Conservation (phyloP, 2,113 vertebrate genomes). For the Corydoras sp. region DNA sequence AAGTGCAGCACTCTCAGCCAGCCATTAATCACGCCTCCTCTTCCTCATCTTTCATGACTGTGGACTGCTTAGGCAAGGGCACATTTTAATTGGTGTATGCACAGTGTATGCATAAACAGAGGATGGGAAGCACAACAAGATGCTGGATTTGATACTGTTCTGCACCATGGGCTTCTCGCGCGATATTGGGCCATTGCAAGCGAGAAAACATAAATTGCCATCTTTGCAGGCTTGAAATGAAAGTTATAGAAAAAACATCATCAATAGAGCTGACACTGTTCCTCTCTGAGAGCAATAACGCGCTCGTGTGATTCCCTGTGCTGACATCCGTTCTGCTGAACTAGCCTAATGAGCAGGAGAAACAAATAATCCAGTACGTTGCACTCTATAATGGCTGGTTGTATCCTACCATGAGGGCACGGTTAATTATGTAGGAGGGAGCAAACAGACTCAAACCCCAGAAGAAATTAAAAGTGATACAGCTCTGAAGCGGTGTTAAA, state of each 20-base stretch:
- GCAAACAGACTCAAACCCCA: slow-evolving; percentile 30
- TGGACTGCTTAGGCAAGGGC: slow-evolving; percentile 42
- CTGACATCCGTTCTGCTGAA: slow-evolving; percentile 35
- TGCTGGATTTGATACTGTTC: slow-evolving; percentile 40
- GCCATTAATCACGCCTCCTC: slow-evolving; percentile 11
- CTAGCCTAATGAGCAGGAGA: slow-evolving; percentile 40
- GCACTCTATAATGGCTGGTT: slow-evolving; percentile 33
- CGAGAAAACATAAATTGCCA: slow-evolving; percentile 10
- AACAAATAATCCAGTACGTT: slow-evolving; percentile 37
- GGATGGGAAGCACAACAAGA: background rate
- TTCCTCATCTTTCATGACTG: slow-evolving; percentile 50
- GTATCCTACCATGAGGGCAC: slow-evolving; percentile 14
- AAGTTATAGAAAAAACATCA: background rate
- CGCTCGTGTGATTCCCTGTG: slow-evolving; percentile 22
- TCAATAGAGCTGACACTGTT: slow-evolving; percentile 29
- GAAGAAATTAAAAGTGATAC: slow-evolving; percentile 34
- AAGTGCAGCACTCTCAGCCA: background rate
- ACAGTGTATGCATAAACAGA: slow-evolving; percentile 2
- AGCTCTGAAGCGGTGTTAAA: slow-evolving; percentile 17
- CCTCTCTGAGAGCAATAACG: slow-evolving; percentile 26
- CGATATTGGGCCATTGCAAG: slow-evolving; percentile 9
- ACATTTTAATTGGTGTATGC: slow-evolving; percentile 55
- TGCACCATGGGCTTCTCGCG: slow-evolving; percentile 18
- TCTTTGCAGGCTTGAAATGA: slow-evolving; percentile 2
- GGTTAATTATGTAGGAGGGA: slow-evolving; percentile 28